Base-by-base conservation (phyloP, 2,113 vertebrate species). In the Solea solea region DNA sequence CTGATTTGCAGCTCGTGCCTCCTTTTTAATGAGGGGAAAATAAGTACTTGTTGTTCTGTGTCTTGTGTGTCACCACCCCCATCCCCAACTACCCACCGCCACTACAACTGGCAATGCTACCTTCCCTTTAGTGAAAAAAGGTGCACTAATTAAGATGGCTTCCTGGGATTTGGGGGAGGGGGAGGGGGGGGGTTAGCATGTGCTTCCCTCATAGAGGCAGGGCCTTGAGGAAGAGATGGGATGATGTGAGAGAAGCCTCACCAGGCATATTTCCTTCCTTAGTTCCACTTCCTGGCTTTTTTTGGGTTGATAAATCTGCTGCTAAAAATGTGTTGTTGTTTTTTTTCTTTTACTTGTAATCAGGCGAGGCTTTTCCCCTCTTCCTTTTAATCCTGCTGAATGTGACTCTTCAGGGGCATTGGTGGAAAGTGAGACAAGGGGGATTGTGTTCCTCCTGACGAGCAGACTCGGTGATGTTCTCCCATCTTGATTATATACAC, bases 11-110 rank as follows among this genome's bases (percentile, higher is more conserved):
- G 88, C 67, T 82, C 66, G 76, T 79, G 84, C 81, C 76, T 88
- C 66, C 69, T 76, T 88, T 58, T 90, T 92, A 90, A 92, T 91
- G 86, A 90, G 89, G 76, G 81, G 81, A 88, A 88, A 91, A 90
- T 80, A 86, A 91, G 83, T 74, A 85, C 81, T 84, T 88, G 89
- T 89, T 89, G 82, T 90, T 79, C 58, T 79, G 76, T 76, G 76
- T 81, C 72, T 80, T 84, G 75, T 66, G 80, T 84, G 82, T 84
- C 81, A 74, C 83, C 72, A 76, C 84, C 75, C 80, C 69, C 82
- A 69, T 78, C 56, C 66, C 84, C 74, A 81, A 82, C 81, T 78
- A 76, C 82, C 78, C 84, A 58, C 71, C 75, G 69, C 72, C 75
- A 55, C 57, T 49, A 60, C 61, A 51, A 54, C 81, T 58, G 67